Base-by-base conservation (phyloP, 1,140 invertebrate genomes). In the Microplitis mediator region DNA sequence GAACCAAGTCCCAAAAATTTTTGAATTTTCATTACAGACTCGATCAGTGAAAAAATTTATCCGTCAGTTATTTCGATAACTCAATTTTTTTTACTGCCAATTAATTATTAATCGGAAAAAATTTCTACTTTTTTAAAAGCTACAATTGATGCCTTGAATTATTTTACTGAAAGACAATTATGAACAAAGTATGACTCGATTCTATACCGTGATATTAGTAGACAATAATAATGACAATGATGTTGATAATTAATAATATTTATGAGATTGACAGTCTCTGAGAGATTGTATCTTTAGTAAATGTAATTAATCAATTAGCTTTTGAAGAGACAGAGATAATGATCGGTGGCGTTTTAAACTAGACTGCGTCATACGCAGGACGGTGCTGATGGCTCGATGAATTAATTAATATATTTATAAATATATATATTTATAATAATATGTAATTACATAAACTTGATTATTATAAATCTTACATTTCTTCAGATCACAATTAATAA, bases 361-460 rank as follows among this genome's bases (percentile, higher is more conserved):
- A 66, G 45, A 58, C 71, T 69, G 74, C 70, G 71, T 75, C 69
- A 70, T 3, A 75, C 71, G 74, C 74, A 75, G 74, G 62, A 75
- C 71, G 74, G 65, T 75, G 74, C 70, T 65, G 45, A 69, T 72
- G 61, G 67, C 69, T 70, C 58, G 23, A 71, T 71, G 58, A 50
- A 32, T 23, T 31, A 58, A 58, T 68, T 67, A 50, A 50, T 69
- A 61, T 65, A 52, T 64, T 64, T 54, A 50, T 64, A 67, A 62
- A 58, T 70, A 8, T 45, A n/a, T 73, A 36, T 34, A 69, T 61
- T 45, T 23, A 23, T 56, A 31, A 13, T 36, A n/a, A 5, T 52
- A 16, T 31, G 6, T 67, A 3, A 14, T 51, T 8, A 69, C 13
- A 69, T 39, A 23, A 23, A 69, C 35, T 69, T 61, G 56, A 56